Base-by-base conservation (phyloP, 1,140 invertebrate species). In the Drosophila equinoxialis region DNA sequence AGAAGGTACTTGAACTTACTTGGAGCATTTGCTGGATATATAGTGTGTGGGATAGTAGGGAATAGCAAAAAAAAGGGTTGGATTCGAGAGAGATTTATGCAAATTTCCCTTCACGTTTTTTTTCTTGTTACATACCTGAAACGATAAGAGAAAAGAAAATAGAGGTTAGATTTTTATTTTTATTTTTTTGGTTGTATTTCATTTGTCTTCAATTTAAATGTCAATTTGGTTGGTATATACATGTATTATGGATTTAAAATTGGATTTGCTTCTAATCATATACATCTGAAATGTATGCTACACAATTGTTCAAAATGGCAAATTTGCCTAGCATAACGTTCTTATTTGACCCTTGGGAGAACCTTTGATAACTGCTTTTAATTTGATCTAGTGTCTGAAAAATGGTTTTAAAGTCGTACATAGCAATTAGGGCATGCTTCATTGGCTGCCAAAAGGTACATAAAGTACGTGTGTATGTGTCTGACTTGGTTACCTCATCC, bases 341-440 rank as follows among this genome's bases (percentile, higher is more conserved):
- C 10, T 51, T 51, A 51, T 51, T 51, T 51, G 45, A 51, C 45
- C 45, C 45, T 4, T 30, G 37, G 13, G 8, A 58, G 37, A 42
- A 65, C 33, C 51, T 14, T 23, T 51, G 45, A 51, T 51, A 51
- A 51, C 45, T 51, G 45, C 45, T 59, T 59, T 59, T 59, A 59
- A 59, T 59, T 59, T 59, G 57, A 59, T 35, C 57, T 39, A 59
- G 45, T 59, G 57, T 37, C 57, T 59, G 35, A 58, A 58, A 58
- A 58, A 59, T 37, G 35, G 33, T 59, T 59, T 86, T 86, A 73
- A 86, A 87, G 83, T 73, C 63, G 51, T 73, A 64, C 60, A 41
- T 63, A 62, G 75, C 80, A 87, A 87, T 87, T 90, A 87, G 77
- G 68, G 54, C 65, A 89, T 78, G 84, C 85, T 85, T 89, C 85